Conservation (phyloP, 2,797 vertebrate genomes). For the Chelidonichthys spinosus region DNA sequence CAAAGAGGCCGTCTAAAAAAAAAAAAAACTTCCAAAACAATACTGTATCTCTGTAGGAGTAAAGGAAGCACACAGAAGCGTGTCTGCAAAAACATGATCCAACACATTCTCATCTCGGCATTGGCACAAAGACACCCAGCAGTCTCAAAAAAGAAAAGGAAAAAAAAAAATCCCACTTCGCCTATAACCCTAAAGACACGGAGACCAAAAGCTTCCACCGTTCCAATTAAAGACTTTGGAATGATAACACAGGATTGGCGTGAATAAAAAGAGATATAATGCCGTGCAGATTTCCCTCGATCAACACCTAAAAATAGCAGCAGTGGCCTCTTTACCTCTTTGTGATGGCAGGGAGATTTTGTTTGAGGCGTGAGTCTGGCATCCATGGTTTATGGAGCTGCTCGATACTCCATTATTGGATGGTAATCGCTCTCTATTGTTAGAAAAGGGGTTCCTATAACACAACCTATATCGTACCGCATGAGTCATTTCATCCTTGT, state of each 20-base stretch:
- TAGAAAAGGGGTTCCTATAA: conserved; percentile 28
- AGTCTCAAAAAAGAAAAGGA: conserved; percentile 14
- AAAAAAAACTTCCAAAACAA: conserved; percentile 51
- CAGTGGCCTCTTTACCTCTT: conserved; percentile 68
- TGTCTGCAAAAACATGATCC: conserved; percentile 51
- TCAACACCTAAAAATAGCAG: conserved; percentile 74
- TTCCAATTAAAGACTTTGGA: conserved; percentile 74
- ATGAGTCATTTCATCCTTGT: conserved; percentile 19
- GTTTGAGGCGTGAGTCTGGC: conserved; percentile 46
- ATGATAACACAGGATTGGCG: conserved; percentile 65
- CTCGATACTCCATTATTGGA: conserved; percentile 61
- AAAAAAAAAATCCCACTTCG: conserved; percentile 35
- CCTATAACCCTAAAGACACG: conserved; percentile 53
- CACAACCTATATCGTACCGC: conserved; percentile 23
- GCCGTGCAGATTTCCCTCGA: conserved; percentile 53
- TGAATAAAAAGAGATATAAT: conserved; percentile 55
- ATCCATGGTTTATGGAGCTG: conserved; percentile 43
- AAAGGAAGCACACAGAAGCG: conserved; percentile 38
- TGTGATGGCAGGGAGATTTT: conserved; percentile 56
- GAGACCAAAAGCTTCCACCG: conserved; percentile 53
- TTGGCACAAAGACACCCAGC: conserved; percentile 56
- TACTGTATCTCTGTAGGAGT: conserved; percentile 64
- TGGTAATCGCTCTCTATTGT: conserved; percentile 65
- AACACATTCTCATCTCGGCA: conserved; percentile 56
- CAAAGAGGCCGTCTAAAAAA: conserved; percentile 21